A percentile compares a stretch with the other conserved stretches of the same genome.
Evolutionary conservation across 2,113 vertebrate genomes (phyloP).

Genomic region (Brachyhypopomus occidentalis): DNA sequence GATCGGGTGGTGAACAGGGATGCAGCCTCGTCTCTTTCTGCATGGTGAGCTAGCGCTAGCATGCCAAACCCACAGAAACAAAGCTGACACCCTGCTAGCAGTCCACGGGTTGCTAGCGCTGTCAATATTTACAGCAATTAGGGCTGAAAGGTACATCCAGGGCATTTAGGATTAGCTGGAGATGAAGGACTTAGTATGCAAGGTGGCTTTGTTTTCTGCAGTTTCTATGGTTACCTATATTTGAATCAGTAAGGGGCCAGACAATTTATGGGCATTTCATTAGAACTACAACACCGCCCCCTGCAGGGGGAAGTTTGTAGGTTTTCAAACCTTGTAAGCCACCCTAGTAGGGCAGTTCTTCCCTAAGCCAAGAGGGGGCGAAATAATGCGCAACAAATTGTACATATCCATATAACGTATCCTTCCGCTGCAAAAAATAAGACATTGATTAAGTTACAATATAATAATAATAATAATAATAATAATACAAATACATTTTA

Average conservation of each 20-base stretch:
- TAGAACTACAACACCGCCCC: slow-evolving; percentile 58
- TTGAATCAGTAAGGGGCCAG: slow-evolving; percentile 64
- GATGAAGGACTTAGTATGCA: slow-evolving; percentile 31
- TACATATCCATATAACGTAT: slow-evolving; percentile 98
- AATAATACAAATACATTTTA: not conserved
- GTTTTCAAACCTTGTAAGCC: slow-evolving; percentile 96
- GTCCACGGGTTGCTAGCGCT: not conserved
- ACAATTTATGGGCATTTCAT: slow-evolving; percentile 58
- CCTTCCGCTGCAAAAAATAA: slow-evolving; percentile 89
- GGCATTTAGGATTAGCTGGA: slow-evolving; percentile 17
- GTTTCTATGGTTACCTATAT: slow-evolving; percentile 66
- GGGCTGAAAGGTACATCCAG: not conserved
- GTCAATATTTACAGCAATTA: slow-evolving; percentile 24
- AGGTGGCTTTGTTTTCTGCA: slow-evolving; percentile 67
- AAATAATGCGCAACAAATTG: slow-evolving; percentile 95
- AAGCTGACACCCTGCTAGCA: slow-evolving; percentile 22
- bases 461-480: not conserved
- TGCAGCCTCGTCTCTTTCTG: slow-evolving; percentile 51
- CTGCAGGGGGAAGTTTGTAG: slow-evolving; percentile 67
- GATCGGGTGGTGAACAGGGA: slow-evolving; percentile 58
- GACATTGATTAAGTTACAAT: slow-evolving; percentile 63
- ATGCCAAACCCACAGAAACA: slow-evolving; percentile 37
- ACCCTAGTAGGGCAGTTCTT: slow-evolving; percentile 96
- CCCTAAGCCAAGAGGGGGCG: slow-evolving; percentile 94
- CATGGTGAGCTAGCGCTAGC: slow-evolving; percentile 64